Percentiles rank a stretch among this genome's conserved stretches.
Conservation (phyloP, 2,797 vertebrate genomes). For the Peromyscus attwateri region DNA sequence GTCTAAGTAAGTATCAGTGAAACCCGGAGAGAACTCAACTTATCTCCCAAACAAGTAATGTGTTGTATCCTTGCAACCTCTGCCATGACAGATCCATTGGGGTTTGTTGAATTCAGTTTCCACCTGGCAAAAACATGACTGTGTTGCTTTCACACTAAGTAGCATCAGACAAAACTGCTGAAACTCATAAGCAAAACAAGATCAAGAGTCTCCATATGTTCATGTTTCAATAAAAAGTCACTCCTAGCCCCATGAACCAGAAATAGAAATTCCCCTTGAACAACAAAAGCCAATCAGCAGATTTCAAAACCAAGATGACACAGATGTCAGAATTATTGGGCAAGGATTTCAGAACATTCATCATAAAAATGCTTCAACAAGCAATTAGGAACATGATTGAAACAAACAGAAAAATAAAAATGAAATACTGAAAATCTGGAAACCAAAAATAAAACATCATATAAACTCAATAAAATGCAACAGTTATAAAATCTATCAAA, state of each 20-base stretch:
- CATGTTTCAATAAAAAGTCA: background rate
- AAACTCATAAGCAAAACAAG: background rate
- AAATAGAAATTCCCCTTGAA: background rate
- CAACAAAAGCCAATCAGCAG: slow-evolving; percentile 24
- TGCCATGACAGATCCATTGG: accelerated
- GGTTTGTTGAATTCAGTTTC: background rate
- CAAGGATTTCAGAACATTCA: background rate
- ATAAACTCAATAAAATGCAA: background rate
- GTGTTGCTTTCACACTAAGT: accelerated
- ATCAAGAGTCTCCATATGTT: background rate
- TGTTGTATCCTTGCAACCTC: background rate
- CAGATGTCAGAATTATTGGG: slow-evolving; percentile 28
- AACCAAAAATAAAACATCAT: slow-evolving; percentile 35
- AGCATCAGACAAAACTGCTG: background rate
- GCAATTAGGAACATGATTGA: background rate
- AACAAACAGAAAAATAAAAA: background rate
- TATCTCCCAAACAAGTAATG: background rate
- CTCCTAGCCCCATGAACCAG: background rate
- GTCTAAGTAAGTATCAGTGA: background rate
- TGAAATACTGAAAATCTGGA: background rate
- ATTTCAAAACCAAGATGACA: background rate
- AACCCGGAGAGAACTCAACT: background rate
- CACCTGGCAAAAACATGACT: background rate
- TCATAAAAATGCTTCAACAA: background rate
- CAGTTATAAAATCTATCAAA: background rate